Evolutionary conservation across 2,113 vertebrate genomes (phyloP).

Genomic region (Lepus timidus): DNA sequence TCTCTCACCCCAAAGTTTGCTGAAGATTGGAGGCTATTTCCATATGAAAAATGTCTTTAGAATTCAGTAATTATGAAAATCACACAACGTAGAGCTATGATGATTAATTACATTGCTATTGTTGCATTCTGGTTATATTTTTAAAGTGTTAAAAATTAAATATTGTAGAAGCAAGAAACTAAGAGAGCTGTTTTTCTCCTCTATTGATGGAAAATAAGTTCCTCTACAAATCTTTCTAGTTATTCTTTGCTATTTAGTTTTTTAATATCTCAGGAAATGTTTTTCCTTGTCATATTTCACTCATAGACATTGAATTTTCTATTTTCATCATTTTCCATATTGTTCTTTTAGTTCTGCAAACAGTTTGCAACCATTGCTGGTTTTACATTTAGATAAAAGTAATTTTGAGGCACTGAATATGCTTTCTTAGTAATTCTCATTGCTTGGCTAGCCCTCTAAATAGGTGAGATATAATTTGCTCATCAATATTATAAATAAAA

Average conservation of each 20-base stretch:
- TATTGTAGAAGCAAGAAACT: background rate
- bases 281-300: slow-evolving; percentile 1
- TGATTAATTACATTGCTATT: background rate
- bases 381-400: slow-evolving; percentile 41
- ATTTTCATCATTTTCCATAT: slow-evolving; percentile 18
- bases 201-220: slow-evolving; percentile 54
- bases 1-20: background rate
- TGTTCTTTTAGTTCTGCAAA: background rate
- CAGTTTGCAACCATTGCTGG: background rate
- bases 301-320: slow-evolving; percentile 14
- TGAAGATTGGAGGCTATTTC: background rate
- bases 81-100: background rate
- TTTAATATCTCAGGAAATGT: background rate
- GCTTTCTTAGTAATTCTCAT: background rate
- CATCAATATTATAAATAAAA: slow-evolving; percentile 35
- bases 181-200: background rate
- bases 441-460: background rate
- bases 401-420: slow-evolving; percentile 13
- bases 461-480: background rate
- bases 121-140: slow-evolving; percentile 14
- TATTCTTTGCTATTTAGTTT: slow-evolving; percentile 42
- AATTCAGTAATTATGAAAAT: slow-evolving; percentile 51
- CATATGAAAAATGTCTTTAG: background rate
- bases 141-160: slow-evolving; percentile 63
- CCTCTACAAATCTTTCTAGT: slow-evolving; percentile 31